Conservation (phyloP, 2,888 invertebrate species). For the Ophion ellenae region DNA sequence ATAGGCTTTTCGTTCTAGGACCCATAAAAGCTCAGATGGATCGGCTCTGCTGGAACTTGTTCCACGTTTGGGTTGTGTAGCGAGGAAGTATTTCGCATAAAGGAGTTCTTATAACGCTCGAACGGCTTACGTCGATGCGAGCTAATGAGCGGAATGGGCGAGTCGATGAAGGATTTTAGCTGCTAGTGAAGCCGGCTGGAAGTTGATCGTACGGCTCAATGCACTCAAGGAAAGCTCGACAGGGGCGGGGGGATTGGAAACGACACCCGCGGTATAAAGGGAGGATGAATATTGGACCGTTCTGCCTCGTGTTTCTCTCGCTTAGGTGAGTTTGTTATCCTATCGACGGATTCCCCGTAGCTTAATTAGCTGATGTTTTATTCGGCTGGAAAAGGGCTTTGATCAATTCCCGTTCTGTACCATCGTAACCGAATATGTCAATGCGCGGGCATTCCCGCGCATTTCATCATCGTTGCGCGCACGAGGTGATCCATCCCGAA, state of each 20-base stretch:
- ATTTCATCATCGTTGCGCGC: neutral
- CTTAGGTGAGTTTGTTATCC: constrained; percentile 38
- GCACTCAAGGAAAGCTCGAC: constrained; percentile 29
- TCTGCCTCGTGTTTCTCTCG: constrained; percentile 22
- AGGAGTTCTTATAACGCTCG: constrained; percentile 19
- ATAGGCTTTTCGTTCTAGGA: no score
- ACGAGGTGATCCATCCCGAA: constrained; percentile 7
- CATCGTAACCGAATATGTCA: constrained; percentile 12
- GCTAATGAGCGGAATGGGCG: constrained; percentile 59
- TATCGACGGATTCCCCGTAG: constrained; percentile 28
- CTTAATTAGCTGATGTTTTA: constrained; percentile 43
- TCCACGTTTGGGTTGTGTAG: neutral
- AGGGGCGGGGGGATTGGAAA: neutral
- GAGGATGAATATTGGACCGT: constrained; percentile 25
- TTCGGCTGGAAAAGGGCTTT: constrained; percentile 28
- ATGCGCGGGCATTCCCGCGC: constrained; percentile 7
- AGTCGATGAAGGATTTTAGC: constrained; percentile 43
- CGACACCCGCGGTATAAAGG: neutral
- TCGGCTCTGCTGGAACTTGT: no score
- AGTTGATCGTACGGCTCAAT: constrained; percentile 37
- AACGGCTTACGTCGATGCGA: constrained; percentile 37
- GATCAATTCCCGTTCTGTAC: constrained; percentile 13
- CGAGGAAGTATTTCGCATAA: constrained; percentile 10
- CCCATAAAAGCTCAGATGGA: no score
- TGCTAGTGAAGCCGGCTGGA: constrained; percentile 8